phyloP scores from a whole-genome alignment of 2,113 vertebrate species.

The Elgaria multicarinata region DNA sequence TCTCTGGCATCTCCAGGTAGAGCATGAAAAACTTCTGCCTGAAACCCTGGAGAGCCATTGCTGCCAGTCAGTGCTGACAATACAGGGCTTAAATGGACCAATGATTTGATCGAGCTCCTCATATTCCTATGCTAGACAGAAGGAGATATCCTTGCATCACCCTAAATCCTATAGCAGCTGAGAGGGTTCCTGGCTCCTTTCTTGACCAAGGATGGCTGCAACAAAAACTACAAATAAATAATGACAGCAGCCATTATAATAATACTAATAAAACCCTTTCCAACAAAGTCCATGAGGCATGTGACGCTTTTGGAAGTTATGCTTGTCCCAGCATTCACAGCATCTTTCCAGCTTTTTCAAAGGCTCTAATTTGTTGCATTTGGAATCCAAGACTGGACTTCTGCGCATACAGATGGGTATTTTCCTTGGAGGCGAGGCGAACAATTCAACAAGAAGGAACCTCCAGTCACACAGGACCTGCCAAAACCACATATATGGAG shows the following conservation, averaged over 20 bases:
- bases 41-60: too few species aligned
- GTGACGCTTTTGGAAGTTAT: conserved; percentile 65
- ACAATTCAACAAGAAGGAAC: conserved; percentile 54
- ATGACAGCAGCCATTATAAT: conserved; percentile 27
- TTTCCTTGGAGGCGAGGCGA: conserved; percentile 66
- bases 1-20: too few species aligned
- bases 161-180: not conserved
- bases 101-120: too few species aligned
- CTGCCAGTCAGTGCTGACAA: too few species aligned
- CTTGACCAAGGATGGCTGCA: not conserved
- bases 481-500: conserved; percentile 20
- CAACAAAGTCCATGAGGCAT: conserved; percentile 50
- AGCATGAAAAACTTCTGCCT: too few species aligned
- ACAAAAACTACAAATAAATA: too few species aligned
- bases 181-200: conserved; percentile 11
- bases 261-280: conserved; percentile 12
- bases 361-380: conserved; percentile 71
- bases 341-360: conserved; percentile 61
- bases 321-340: conserved; percentile 67
- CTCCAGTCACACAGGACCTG: conserved; percentile 13
- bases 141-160: not conserved
- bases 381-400: conserved; percentile 57
- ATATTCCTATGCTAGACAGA: too few species aligned
- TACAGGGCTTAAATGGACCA: too few species aligned
- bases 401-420: conserved; percentile 59